Evolutionary conservation across 2,797 vertebrate genomes (phyloP).

Genomic region (Acrossocheilus fasciatus): DNA sequence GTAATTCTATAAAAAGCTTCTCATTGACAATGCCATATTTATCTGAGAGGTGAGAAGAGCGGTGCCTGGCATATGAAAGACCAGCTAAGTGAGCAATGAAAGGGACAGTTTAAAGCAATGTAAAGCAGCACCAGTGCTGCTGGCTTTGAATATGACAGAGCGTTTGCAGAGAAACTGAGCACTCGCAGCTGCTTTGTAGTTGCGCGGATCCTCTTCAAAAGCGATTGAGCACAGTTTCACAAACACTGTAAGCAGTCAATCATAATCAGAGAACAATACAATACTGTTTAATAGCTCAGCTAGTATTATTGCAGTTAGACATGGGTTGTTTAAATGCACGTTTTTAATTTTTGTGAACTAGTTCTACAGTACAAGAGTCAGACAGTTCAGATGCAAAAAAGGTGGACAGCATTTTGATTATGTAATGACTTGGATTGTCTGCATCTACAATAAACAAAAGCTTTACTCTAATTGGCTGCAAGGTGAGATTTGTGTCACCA

Average conservation of each 20-base stretch:
- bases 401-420: not conserved
- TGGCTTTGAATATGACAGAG: constrained; percentile 59
- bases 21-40: constrained; percentile 51
- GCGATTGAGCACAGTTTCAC: constrained; percentile 27
- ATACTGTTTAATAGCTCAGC: constrained; percentile 78
- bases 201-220: constrained; percentile 32
- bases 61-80: constrained; percentile 68
- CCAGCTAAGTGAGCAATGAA: constrained; percentile 63
- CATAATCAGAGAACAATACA: constrained; percentile 82
- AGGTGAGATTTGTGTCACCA: constrained; percentile 1
- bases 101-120: constrained; percentile 55
- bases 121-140: constrained; percentile 68
- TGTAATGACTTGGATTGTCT: constrained; percentile 9
- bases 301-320: constrained; percentile 25
- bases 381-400: not conserved
- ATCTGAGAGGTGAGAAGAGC: constrained; percentile 74
- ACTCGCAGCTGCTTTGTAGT: constrained; percentile 46
- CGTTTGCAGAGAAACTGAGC: constrained; percentile 30
- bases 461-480: constrained; percentile 2
- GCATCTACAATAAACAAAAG: not conserved
- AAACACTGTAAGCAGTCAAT: constrained; percentile 62
- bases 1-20: constrained; percentile 54
- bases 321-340: not conserved
- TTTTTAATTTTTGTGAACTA: not conserved
- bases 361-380: not conserved